phyloP scores from a whole-genome alignment of 2,888 invertebrate species.

The Cantharis nigra region DNA sequence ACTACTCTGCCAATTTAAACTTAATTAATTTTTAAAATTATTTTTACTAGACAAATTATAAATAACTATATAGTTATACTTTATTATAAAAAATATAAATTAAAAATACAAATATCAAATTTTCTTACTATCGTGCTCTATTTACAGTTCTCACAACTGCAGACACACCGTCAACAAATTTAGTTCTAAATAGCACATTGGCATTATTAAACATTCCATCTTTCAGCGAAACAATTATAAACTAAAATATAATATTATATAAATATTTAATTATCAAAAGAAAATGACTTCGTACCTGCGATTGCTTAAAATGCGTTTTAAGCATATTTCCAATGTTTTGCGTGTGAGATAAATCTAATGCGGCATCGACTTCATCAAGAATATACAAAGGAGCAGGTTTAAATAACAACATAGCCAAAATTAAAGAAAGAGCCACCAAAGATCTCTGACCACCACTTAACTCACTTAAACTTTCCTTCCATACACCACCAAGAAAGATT shows the following conservation, averaged over 20 bases:
- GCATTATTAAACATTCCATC: slow-evolving; percentile 99
- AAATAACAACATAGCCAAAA: slow-evolving; percentile 94
- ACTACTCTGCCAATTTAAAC: no score
- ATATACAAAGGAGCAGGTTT: slow-evolving; percentile 98
- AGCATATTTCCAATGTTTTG: slow-evolving; percentile 98
- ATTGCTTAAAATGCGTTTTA: slow-evolving; percentile 84
- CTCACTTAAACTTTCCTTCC: slow-evolving; percentile 96
- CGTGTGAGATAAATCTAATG: slow-evolving; percentile 95
- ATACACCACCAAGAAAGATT: slow-evolving; percentile 89
- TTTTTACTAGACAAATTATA: no score
- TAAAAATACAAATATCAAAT: neutral
- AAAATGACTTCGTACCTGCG: slow-evolving; percentile 64
- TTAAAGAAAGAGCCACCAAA: slow-evolving; percentile 92
- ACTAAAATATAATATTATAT: slow-evolving; percentile 64
- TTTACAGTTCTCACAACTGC: slow-evolving; percentile 72
- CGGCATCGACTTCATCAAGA: slow-evolving; percentile 98
- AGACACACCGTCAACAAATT: slow-evolving; percentile 94
- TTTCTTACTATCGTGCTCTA: slow-evolving; percentile 7
- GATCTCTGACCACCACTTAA: slow-evolving; percentile 97
- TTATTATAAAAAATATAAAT: neutral
- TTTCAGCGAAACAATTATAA: slow-evolving; percentile 96
- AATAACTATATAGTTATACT: no score
- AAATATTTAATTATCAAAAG: neutral
- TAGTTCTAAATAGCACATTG: slow-evolving; percentile 93
- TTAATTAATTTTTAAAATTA: no score